A percentile compares a stretch with the other conserved stretches of the same genome.
These are phyloP conservation scores for Poeciliopsis gracilis DNA, from an alignment of 2,797 vertebrate species.

Conservation along the genomic window DNA sequence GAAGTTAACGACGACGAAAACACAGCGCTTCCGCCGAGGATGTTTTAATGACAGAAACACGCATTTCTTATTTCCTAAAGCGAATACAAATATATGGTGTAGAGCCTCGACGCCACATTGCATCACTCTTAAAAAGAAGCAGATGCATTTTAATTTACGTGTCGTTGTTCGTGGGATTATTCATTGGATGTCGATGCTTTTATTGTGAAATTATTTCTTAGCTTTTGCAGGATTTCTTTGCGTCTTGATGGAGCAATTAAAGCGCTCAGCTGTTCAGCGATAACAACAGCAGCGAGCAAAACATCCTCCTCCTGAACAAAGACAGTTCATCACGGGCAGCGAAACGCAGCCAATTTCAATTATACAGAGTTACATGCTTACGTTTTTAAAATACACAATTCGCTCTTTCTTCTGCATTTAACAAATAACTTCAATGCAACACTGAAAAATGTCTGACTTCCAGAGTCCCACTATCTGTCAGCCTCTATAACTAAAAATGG, in stretches of 20 bases:
- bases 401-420: background rate
- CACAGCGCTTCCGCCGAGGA: background rate
- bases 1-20: fast-evolving
- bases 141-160: background rate
- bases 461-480: background rate
- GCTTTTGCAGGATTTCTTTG: fast-evolving
- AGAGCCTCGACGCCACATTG: background rate
- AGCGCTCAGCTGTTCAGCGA: conserved; percentile 74
- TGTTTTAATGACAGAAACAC: background rate
- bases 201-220: conserved; percentile 20
- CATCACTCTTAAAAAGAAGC: background rate
- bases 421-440: conserved; percentile 22
- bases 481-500: background rate
- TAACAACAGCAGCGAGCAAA: conserved; percentile 54
- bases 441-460: background rate
- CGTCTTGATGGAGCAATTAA: background rate
- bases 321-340: conserved; percentile 14
- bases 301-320: conserved; percentile 49
- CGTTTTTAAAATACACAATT: background rate
- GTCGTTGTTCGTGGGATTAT: background rate
- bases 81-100: background rate
- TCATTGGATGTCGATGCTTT: conserved; percentile 5
- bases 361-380: background rate
- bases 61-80: background rate
- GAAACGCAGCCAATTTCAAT: too few relatives aligned